A percentile compares a stretch with the other conserved stretches of the same genome.
Conservation (phyloP, 2,113 vertebrate genomes). For the Thymallus thymallus region DNA sequence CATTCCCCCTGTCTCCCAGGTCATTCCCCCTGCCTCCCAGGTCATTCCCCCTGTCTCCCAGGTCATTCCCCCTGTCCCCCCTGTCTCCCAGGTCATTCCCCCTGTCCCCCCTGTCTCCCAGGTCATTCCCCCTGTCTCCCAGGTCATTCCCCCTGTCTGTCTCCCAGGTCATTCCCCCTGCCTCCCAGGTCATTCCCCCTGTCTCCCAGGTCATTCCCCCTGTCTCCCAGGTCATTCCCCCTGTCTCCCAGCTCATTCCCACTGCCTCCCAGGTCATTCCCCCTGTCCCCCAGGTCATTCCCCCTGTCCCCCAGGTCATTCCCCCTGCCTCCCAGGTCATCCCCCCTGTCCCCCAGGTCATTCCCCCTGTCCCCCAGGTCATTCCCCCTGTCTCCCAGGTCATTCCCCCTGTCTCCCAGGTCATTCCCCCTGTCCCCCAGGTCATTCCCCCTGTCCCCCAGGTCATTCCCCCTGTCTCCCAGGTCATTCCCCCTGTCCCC, state of each 20-base stretch:
- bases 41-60: slow-evolving; percentile 45
- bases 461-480: slow-evolving; percentile 5
- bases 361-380: too few relatives aligned
- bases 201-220: slow-evolving; percentile 75
- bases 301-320: slow-evolving; percentile 72
- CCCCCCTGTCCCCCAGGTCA: slow-evolving; percentile 66
- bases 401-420: slow-evolving; percentile 71
- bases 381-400: slow-evolving; percentile 66
- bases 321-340: too few relatives aligned
- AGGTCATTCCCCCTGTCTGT: slow-evolving; percentile 76
- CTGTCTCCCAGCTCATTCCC: slow-evolving; percentile 76
- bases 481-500: slow-evolving; percentile 86
- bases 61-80: slow-evolving; percentile 79
- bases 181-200: too few relatives aligned
- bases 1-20: slow-evolving; percentile 55
- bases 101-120: slow-evolving; percentile 45
- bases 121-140: slow-evolving; percentile 72
- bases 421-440: slow-evolving; percentile 75
- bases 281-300: slow-evolving; percentile 72
- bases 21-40: too few relatives aligned
- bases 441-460: too few relatives aligned
- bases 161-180: slow-evolving; percentile 79
- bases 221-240: slow-evolving; percentile 75
- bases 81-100: slow-evolving; percentile 75
- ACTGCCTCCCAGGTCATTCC: too few relatives aligned